Percentiles rank a stretch among this genome's conserved stretches.
Evolutionary conservation across 2,113 vertebrate genomes (phyloP).

Genomic region (Ploceus nigricollis): DNA sequence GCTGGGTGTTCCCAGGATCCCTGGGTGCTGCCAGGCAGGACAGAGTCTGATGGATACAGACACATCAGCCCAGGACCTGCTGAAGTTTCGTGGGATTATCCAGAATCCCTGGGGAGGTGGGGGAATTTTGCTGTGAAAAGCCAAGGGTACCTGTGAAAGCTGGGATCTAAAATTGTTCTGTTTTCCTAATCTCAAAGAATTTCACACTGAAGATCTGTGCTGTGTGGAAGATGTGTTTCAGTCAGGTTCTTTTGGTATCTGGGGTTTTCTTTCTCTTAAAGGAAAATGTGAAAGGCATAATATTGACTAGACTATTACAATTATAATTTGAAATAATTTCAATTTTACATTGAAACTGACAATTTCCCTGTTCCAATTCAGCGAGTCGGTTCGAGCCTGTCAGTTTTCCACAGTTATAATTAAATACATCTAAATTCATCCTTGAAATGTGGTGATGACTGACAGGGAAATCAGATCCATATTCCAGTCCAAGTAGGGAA

Average conservation of each 20-base stretch:
- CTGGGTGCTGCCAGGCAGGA: not conserved
- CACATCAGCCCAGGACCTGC: not conserved
- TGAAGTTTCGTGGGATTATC: fast-evolving
- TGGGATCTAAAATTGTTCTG: not conserved
- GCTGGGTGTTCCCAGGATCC: fast-evolving
- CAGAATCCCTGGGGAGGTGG: not conserved
- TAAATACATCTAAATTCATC: constrained; percentile 16
- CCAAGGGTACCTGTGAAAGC: not conserved
- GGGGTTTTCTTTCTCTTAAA: not conserved
- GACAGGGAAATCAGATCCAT: not conserved
- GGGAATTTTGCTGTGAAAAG: not conserved
- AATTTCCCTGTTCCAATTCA: not conserved
- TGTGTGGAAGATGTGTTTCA: not conserved
- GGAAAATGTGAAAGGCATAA: not conserved
- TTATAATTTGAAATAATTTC: not conserved
- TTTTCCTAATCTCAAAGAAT: not conserved
- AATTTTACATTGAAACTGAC: constrained; percentile 11
- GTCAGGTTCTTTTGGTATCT: not conserved
- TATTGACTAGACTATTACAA: constrained; percentile 33
- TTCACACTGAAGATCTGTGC: not conserved
- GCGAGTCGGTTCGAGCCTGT: not conserved
- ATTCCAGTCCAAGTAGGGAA: not conserved
- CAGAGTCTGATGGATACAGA: not conserved
- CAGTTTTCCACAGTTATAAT: constrained; percentile 5
- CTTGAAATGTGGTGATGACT: not conserved